phyloP scores from a whole-genome alignment of 1,140 invertebrate genomes.

The Tigriopus japonicus region DNA sequence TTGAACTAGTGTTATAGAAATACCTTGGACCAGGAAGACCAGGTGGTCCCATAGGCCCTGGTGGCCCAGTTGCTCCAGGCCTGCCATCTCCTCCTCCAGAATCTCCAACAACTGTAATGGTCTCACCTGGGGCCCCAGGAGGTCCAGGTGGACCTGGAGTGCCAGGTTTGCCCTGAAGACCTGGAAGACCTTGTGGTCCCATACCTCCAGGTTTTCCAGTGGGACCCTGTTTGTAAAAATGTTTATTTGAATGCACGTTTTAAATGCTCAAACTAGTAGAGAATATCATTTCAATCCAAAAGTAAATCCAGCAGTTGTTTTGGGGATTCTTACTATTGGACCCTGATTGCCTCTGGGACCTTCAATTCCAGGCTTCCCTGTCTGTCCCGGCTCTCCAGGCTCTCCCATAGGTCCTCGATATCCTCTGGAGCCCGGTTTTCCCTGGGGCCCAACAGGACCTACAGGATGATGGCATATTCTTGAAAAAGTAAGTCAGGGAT shows the following conservation, averaged over 20 bases:
- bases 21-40: neutral
- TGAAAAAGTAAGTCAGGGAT: neutral
- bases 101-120: constrained; percentile 48
- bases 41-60: constrained; percentile 17
- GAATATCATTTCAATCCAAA: too few species aligned
- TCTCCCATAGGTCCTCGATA: constrained; percentile 40
- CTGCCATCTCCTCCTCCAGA: constrained; percentile 51
- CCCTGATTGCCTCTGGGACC: constrained; percentile 55
- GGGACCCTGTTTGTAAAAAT: constrained; percentile 35
- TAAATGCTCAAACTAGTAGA: constrained; percentile 47
- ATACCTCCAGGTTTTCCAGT: constrained; percentile 51
- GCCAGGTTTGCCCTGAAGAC: constrained; percentile 47
- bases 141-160: constrained; percentile 46
- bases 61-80: constrained; percentile 41
- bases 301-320: too few species aligned
- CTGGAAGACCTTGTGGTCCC: constrained; percentile 49
- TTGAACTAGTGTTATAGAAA: too few species aligned
- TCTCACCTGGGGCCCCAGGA: constrained; percentile 46
- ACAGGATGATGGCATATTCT: constrained; percentile 23
- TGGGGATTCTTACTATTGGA: constrained; percentile 44
- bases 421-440: constrained; percentile 38
- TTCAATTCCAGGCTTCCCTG: constrained; percentile 51
- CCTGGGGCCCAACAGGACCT: constrained; percentile 38
- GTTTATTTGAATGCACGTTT: constrained; percentile 39
- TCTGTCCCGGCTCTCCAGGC: constrained; percentile 42